Evolutionary conservation across 2,888 invertebrate species (phyloP), one percentile per base, ranked within the genome.

Genomic region (Tenthredo livida): DNA sequence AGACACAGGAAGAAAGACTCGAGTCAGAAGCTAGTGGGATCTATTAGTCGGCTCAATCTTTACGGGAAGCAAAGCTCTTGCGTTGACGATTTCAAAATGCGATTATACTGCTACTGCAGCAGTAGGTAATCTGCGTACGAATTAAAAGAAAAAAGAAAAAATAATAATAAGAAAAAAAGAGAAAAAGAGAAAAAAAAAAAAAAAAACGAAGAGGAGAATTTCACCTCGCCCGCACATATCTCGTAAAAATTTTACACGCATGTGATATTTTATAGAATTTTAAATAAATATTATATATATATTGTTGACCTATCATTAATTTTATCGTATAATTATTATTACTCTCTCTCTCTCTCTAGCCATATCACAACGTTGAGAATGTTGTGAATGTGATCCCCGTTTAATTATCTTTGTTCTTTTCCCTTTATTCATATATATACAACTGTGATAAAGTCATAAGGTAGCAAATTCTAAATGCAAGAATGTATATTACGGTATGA

Each of bases 61-160:
- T 97, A 97, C 91, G 97, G 97, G n/a, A 95, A 95, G 84, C 97
- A 97, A 92, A 97, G 97, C 93, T 95, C 94, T 88, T 97, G 97
- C 91, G 95, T 97, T 75, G 95, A 96, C 86, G 96, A 97, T 90
- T 96, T 96, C 90, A 95, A 96, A 88, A 94, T 97, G 86, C 97
- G 97, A 91, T 94, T 97, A 86, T 97, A 97, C 91, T 97, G 97
- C 93, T 97, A 95, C 92, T 97, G 97, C 90, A 86, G 21, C 10
- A 21, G 43, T 70, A 17, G 7, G 54, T 54, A n/a, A 54, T 54
- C n/a, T 54, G n/a, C 54, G 17, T 54, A 17, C 7, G n/a, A 17
- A 54, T n/a, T 17, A 17, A n/a, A 50, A 17, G 6, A n/a, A 6
- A 50, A 50, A 17, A 15, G 17, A 50, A 50, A 17, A 50, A 17